phyloP scores from a whole-genome alignment of 35 echinoderm and acorn worm genomes.

The Lytechinus pictus region DNA sequence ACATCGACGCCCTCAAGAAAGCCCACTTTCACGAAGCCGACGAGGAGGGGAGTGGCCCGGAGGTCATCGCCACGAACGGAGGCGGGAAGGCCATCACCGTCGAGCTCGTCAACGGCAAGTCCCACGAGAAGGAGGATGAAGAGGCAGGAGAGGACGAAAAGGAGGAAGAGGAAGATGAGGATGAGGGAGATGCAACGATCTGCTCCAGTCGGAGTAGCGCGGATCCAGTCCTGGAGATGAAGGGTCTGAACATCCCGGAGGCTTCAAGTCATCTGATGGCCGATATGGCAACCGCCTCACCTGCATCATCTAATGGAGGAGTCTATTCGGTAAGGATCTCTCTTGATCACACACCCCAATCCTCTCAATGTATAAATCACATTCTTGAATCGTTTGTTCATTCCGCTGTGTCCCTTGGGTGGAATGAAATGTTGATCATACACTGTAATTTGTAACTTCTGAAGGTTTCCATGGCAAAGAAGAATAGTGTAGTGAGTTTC shows the following conservation, averaged over 20 bases:
- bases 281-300: slow-evolving; percentile 74
- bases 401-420: too few relatives aligned
- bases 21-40: slow-evolving; percentile 32
- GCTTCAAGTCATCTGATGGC: slow-evolving; percentile 67
- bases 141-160: slow-evolving; percentile 14
- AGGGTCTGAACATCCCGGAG: slow-evolving; percentile 74
- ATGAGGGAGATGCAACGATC: slow-evolving; percentile 45
- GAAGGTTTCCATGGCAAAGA: too few relatives aligned
- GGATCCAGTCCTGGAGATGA: slow-evolving; percentile 49
- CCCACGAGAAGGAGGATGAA: slow-evolving; percentile 19
- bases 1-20: slow-evolving; percentile 33
- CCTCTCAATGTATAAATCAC: too few relatives aligned
- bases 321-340: slow-evolving; percentile 82
- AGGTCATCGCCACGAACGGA: slow-evolving; percentile 56
- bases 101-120: slow-evolving; percentile 56
- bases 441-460: too few relatives aligned
- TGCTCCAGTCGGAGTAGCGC: slow-evolving; percentile 34
- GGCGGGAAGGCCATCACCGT: slow-evolving; percentile 55
- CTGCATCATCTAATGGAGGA: slow-evolving; percentile 93
- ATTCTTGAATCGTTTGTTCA: too few relatives aligned
- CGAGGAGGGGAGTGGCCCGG: slow-evolving; percentile 17
- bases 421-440: too few relatives aligned
- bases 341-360: background rate
- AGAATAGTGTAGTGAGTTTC: too few relatives aligned
- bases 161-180: slow-evolving; percentile 18